Evolutionary conservation across 2,113 vertebrate species (phyloP), one percentile per base, ranked within the genome.

Genomic region (Ceuthmochares aereus): DNA sequence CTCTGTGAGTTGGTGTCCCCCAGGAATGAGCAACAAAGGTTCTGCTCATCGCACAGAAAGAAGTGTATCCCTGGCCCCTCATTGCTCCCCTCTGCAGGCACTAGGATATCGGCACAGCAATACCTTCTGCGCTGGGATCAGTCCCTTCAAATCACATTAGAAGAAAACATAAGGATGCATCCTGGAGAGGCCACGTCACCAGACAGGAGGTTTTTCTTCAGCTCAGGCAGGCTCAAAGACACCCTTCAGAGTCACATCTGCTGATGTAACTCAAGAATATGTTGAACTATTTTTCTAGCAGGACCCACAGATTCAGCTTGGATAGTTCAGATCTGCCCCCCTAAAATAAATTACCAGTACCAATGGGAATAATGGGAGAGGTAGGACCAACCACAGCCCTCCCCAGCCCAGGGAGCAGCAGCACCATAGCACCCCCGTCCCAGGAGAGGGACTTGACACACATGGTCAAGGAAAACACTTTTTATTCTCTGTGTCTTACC

Each of bases 201-300:
- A 29, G 25, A 54, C 66, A 66, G 36, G 32, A 93, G 54, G 51
- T 43, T 89, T 56, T 69, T 72, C n/a, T 26, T 47, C 30, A 49
- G 37, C 60, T 78, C 47, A 40, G 5, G 17, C 30, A 77, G 40
- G 23, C 32, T 66, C 49, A 67, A 23, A 84, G 70, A 34, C 45
- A n/a, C 20, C 20, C 42, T 66, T 89, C 0, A 1, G 18, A 17
- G 11, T 85, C 4, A 1, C 29, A 51, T 56, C 55, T 59, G 9
- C 64, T 82, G 40, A 22, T 0, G 0, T 23, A 43, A 68, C n/a
- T 68, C 34, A 68, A 63, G 26, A 70, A 40, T 9, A 32, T 0
- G 0, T 21, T 47, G 14, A 21, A 47, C 4, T 5, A 3, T 45
- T 94, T 95, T 92, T 73, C 47, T 45, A 59, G 17, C 27, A 62